Percentiles rank a stretch among this genome's conserved stretches.
phyloP scores from a whole-genome alignment of 2,888 invertebrate genomes.

The Stenolophus ochropezus region DNA sequence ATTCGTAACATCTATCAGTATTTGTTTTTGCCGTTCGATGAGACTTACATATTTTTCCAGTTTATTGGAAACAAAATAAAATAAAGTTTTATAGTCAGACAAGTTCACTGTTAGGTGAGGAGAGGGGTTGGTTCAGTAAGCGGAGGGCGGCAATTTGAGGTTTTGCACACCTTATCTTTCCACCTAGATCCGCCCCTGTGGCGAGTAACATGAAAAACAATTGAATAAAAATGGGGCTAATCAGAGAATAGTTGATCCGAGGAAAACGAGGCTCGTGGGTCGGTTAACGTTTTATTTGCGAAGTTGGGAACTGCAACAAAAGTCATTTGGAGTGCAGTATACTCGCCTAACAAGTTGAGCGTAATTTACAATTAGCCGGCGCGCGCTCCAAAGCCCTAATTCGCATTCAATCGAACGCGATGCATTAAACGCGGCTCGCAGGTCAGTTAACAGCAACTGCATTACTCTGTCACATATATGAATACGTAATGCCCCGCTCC shows the following conservation, averaged over 20 bases:
- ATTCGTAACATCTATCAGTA: too few species aligned
- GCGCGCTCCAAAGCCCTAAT: conserved; percentile 31
- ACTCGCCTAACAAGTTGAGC: conserved; percentile 19
- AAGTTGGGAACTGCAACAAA: conserved; percentile 5
- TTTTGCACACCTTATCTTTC: too few species aligned
- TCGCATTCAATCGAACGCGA: conserved; percentile 50
- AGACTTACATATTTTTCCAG: too few species aligned
- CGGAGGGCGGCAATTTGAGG: too few species aligned
- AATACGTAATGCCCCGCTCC: conserved; percentile 50
- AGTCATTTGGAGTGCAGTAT: conserved; percentile 23
- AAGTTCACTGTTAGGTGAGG: too few species aligned
- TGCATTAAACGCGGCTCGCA: conserved; percentile 15
- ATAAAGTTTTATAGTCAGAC: too few species aligned
- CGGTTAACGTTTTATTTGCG: background rate
- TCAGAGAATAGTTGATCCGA: background rate
- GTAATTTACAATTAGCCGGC: conserved; percentile 33
- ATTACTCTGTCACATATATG: conserved; percentile 55
- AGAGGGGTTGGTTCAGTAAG: too few species aligned
- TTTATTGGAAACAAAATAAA: too few species aligned
- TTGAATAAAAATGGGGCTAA: background rate
- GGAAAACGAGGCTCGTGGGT: background rate
- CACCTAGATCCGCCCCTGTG: background rate
- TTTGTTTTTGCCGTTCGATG: too few species aligned
- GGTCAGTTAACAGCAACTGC: conserved; percentile 32
- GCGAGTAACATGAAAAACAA: background rate